Base-by-base conservation (phyloP, 2,113 vertebrate genomes). In the Heterotis niloticus region DNA sequence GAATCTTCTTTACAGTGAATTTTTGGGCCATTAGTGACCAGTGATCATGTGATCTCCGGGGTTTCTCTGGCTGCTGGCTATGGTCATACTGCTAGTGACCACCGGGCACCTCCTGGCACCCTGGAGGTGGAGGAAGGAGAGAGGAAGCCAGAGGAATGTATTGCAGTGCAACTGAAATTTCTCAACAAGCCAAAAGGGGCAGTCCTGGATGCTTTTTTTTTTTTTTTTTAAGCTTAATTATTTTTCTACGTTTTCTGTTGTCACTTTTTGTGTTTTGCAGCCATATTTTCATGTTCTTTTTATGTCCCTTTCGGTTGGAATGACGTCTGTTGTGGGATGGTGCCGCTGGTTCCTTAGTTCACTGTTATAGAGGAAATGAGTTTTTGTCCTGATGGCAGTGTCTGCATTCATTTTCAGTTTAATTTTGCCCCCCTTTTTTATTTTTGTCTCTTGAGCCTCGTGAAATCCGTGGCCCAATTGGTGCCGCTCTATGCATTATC, bases 401-500 rank as follows among this genome's bases (percentile, higher is more conserved):
- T 34, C 18, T 5, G 5, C 56, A 5, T 64, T 64, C 34, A 11
- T 13, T 1, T n/a, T 51, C 5, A 20, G 18, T 76, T 77, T 26
- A 28, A 5, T 20, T 56, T 26, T 68, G 20, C 10, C 29, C 29
- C 23, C 16, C 51, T 77, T 26, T 56, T 20, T 20, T 56, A 20
- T 68, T 29, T 18, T 57, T 29, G 17, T 23, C 52, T 78, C 78
- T 83, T 80, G 82, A 84, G 72, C 52, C 85, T 13, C 12, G 67
- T 83, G 77, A 78, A 79, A 84, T 80, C 34, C 78, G 80, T 68
- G 84, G 79, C 89, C 86, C 80, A 10, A 62, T 85, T 84, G 80
- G 71, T 82, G 91, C 64, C 83, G 75, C 80, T 2, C 81, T 87
- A 70, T 91, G 88, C 86, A 76, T 76, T 90, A 75, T 86, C 78